Base-by-base conservation (phyloP, 53 echinoderm and acorn worm genomes). In the Holothuria scabra region DNA sequence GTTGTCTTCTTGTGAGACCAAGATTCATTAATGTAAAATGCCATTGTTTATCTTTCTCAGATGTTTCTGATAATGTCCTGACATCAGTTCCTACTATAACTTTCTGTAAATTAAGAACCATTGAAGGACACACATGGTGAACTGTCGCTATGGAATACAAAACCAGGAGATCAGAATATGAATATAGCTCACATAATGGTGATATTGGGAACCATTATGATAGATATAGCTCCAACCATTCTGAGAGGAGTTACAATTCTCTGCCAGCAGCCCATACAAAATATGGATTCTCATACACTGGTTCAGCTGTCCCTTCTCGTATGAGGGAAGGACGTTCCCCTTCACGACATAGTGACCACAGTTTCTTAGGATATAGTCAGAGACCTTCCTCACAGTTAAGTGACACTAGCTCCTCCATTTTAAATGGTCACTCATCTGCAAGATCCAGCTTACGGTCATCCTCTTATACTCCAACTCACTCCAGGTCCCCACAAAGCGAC, bases 1-100 rank as follows among this genome's bases (percentile, higher is more conserved):
- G 41, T 10, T 41, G 0, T 4, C 41, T 41, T 4, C 41, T 41
- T 5, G 10, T 6, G 7, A 8, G 41, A 41, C 10, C 7, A 41
- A 41, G 41, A 8, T 52, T 52, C 16, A 52, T 52, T 52, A 52
- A 52, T 52, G 52, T 52, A 52, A 52, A 67, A 70, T 70, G 29
- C 11, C 70, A 70, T 70, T 32, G 29, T 23, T 70, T 70, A 16
- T 78, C 52, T 78, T 78, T 41, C 58, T 20, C 78, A 78, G 78
- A 78, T 78, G n/a, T 58, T 18, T 18, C 58, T 78, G 12, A n/a
- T 72, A 72, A 72, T 46, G 72, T 48, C 72, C 24, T 72, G 72
- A 72, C 72, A 72, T 32, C 52, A 52, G 52, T 52, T 18, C 14
- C 52, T 52, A 14, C 4, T 18, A 52, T 52, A 52, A 52, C 52